Conservation (phyloP, 2,113 vertebrate species). For the Petaurus breviceps region DNA sequence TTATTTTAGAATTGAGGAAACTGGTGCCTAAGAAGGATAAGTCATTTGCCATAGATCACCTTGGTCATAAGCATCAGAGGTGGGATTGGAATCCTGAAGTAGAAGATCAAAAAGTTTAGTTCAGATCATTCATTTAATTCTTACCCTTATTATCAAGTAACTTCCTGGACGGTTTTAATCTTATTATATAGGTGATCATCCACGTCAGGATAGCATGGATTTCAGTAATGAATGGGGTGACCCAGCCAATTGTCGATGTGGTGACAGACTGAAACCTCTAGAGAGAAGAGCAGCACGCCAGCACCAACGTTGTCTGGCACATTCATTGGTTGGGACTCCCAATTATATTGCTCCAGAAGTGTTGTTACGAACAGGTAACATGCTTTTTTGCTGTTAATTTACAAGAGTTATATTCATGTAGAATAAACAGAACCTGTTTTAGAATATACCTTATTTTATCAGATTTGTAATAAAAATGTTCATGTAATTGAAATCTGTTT, state of each 20-base stretch:
- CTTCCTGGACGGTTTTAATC: not conserved
- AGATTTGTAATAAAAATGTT: conserved; percentile 51
- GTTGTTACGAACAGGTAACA: conserved; percentile 93
- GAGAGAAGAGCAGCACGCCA: conserved; percentile 95
- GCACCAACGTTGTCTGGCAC: conserved; percentile 97
- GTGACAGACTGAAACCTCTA: conserved; percentile 94
- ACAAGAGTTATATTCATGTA: not conserved
- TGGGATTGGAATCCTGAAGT: not conserved
- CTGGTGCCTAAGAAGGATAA: not conserved
- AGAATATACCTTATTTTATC: conserved; percentile 37
- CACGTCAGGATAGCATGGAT: conserved; percentile 98
- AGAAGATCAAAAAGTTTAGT: not conserved
- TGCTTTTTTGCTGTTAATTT: not conserved
- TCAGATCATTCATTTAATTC: conserved; percentile 5
- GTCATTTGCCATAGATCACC: not conserved
- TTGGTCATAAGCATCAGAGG: not conserved
- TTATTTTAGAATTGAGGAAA: not conserved
- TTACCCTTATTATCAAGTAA: not conserved
- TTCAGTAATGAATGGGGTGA: conserved; percentile 99
- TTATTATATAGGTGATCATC: conserved; percentile 90
- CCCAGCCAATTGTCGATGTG: conserved; percentile 92
- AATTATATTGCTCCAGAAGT: conserved; percentile 99
- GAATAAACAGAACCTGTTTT: not conserved
- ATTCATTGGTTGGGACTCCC: conserved; percentile 97
- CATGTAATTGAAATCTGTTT: not conserved